Evolutionary conservation across 2,888 invertebrate genomes (phyloP).

Genomic region (Synergus laeviventris): DNA sequence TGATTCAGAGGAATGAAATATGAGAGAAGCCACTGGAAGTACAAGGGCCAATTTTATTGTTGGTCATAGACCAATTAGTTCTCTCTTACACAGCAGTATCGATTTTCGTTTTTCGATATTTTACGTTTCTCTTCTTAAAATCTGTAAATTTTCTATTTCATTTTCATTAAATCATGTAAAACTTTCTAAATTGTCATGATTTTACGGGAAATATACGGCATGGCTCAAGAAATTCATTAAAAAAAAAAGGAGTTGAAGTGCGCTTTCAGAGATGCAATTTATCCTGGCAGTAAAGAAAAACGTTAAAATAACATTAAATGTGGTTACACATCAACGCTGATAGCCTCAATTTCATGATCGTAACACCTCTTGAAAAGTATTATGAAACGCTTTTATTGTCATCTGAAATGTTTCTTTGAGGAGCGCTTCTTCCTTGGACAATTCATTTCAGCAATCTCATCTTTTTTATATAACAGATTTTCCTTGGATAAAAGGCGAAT

Average conservation of each 20-base stretch:
- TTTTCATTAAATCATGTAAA: not conserved
- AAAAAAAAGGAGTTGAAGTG: not conserved
- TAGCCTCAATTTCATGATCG: conserved; percentile 9
- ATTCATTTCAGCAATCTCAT: too few relatives aligned
- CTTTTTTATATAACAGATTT: too few relatives aligned
- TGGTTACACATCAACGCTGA: conserved; percentile 12
- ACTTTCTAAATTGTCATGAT: too few relatives aligned
- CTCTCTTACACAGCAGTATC: conserved; percentile 23
- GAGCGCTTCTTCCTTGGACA: too few relatives aligned
- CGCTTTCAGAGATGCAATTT: conserved; percentile 16
- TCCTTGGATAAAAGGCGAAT: too few relatives aligned
- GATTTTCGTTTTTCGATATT: conserved; percentile 13
- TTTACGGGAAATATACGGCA: not conserved
- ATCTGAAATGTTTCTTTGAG: too few relatives aligned
- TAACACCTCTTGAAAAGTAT: conserved; percentile 5
- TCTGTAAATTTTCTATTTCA: not conserved
- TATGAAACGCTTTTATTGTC: not conserved
- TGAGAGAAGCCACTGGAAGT: conserved; percentile 33
- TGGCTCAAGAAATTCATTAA: not conserved
- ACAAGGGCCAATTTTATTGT: conserved; percentile 50
- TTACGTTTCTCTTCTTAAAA: not conserved
- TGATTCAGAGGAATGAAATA: conserved; percentile 42
- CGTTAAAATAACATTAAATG: conserved; percentile 22
- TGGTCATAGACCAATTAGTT: conserved; percentile 54
- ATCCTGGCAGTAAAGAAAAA: conserved; percentile 8